Conservation (phyloP, 2,113 vertebrate genomes). For the Aix galericulata region DNA sequence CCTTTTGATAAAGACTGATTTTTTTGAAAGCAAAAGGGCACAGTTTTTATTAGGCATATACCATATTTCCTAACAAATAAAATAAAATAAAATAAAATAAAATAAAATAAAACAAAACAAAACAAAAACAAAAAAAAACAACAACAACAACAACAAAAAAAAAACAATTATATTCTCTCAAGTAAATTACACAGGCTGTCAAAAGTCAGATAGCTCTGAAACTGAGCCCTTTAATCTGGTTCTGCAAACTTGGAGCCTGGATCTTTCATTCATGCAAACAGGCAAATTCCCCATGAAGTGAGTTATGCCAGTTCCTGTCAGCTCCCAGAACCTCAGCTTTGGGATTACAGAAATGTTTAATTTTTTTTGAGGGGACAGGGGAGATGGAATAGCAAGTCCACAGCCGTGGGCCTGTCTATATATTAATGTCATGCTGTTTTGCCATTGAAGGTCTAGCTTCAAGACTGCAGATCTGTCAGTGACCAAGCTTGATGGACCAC, state of each 20-base stretch:
- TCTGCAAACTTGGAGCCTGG: background rate
- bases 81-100: background rate
- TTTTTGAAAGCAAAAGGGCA: background rate
- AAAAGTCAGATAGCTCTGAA: conserved; percentile 6
- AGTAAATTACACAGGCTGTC: background rate
- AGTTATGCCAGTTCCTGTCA: background rate
- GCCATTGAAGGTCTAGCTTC: conserved; percentile 31
- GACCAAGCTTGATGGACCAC: conserved; percentile 62
- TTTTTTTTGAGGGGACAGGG: background rate
- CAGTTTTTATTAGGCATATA: background rate
- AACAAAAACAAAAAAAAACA: background rate
- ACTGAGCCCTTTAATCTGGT: background rate
- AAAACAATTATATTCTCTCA: background rate
- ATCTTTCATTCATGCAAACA: background rate
- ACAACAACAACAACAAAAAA: too few species aligned
- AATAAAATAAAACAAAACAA: background rate
- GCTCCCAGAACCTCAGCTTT: background rate
- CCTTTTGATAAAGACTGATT: background rate
- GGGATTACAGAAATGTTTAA: background rate
- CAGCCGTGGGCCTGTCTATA: background rate
- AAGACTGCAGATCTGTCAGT: conserved; percentile 46
- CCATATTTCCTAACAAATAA: background rate
- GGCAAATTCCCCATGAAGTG: background rate
- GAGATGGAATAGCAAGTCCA: background rate
- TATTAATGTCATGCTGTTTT: background rate